Evolutionary conservation across 2,888 invertebrate genomes (phyloP).

Genomic region (Elysia crispata): DNA sequence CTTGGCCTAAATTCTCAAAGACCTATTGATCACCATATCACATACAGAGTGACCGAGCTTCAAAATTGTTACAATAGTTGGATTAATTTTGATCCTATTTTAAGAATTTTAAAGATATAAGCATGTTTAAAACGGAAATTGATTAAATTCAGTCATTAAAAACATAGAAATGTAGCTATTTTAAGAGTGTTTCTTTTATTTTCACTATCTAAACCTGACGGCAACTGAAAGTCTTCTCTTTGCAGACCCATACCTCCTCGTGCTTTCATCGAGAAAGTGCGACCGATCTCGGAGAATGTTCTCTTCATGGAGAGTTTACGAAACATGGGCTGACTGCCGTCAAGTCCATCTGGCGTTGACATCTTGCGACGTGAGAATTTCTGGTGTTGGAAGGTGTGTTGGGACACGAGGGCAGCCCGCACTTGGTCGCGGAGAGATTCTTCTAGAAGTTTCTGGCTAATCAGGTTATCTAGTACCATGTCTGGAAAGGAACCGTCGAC

Average conservation of each 20-base stretch:
- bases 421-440: constrained; percentile 86
- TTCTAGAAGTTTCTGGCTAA: constrained; percentile 86
- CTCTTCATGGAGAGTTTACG: constrained; percentile 57
- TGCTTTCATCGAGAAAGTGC: constrained; percentile 49
- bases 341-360: constrained; percentile 51
- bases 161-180: too few relatives aligned
- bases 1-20: too few relatives aligned
- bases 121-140: too few relatives aligned
- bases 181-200: too few relatives aligned
- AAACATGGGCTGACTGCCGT: constrained; percentile 50
- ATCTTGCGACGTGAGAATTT: constrained; percentile 68
- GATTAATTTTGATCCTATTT: too few relatives aligned
- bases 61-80: too few relatives aligned
- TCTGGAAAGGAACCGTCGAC: constrained; percentile 79
- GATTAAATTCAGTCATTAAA: too few relatives aligned
- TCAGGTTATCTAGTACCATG: constrained; percentile 91
- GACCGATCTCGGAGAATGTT: constrained; percentile 57
- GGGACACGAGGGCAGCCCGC: constrained; percentile 89
- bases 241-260: not conserved
- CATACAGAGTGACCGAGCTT: too few relatives aligned
- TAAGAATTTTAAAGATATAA: too few relatives aligned
- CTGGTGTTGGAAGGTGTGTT: constrained; percentile 96
- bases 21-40: too few relatives aligned
- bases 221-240: too few relatives aligned
- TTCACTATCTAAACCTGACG: too few relatives aligned